Percentiles rank a stretch among this genome's conserved stretches.
Conservation (phyloP, 2,797 vertebrate genomes). For the Bryconaethiops microstoma region DNA sequence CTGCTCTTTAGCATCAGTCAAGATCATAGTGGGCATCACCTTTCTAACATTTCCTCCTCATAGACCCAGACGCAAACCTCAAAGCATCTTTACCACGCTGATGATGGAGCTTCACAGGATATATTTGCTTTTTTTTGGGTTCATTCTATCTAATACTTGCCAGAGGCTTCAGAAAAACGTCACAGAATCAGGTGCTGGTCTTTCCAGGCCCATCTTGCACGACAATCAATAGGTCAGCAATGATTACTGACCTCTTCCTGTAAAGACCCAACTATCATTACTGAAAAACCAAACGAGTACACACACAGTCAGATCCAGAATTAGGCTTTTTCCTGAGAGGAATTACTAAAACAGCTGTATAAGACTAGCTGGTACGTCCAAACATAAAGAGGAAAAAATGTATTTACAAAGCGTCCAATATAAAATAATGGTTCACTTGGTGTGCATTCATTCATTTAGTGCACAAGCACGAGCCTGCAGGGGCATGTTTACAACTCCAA, state of each 20-base stretch:
- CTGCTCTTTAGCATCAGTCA: constrained; percentile 4
- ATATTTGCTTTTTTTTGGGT: neutral
- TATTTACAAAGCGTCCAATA: neutral
- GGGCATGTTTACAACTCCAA: too few relatives aligned
- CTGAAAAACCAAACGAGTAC: constrained; percentile 59
- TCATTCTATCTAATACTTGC: constrained; percentile 6
- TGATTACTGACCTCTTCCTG: constrained; percentile 74
- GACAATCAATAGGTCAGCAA: constrained; percentile 73
- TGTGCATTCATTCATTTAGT: neutral
- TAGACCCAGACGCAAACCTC: neutral
- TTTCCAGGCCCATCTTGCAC: constrained; percentile 49
- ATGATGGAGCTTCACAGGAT: neutral
- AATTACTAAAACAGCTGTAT: constrained; percentile 24
- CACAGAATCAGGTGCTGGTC: constrained; percentile 66
- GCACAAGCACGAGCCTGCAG: too few relatives aligned
- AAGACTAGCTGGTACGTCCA: constrained; percentile 11
- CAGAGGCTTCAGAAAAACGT: constrained; percentile 48
- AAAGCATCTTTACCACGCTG: neutral
- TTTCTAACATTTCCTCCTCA: neutral
- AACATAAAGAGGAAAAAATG: neutral
- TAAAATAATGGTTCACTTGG: neutral
- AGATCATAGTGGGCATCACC: constrained; percentile 1
- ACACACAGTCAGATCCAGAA: constrained; percentile 24
- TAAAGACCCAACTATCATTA: constrained; percentile 69
- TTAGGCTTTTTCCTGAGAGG: constrained; percentile 15